Evolutionary conservation across 2,113 vertebrate genomes (phyloP), one percentile per base, ranked within the genome.

Genomic region (Acanthisitta chloris): DNA sequence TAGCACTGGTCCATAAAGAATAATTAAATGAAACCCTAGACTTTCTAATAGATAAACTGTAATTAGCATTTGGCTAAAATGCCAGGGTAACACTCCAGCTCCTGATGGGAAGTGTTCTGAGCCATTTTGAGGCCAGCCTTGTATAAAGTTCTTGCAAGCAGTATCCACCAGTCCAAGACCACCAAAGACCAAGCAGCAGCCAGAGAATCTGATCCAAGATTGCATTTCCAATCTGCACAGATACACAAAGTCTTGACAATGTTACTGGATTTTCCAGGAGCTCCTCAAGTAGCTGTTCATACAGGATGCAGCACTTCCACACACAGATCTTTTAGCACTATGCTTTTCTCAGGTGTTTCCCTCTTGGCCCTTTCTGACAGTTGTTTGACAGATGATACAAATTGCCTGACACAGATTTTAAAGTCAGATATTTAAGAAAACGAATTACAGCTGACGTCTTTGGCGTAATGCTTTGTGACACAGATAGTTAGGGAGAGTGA

Each of bases 361-460:
- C 92, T 96, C 94, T 96, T 88, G 79, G 95, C 92, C 81, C 82
- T 95, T 89, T 92, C 90, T 95, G 87, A 94, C 91, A 92, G 93
- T 52, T 88, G 81, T 67, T 88, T 96, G 97, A 97, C 96, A 96
- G 95, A 88, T 92, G 82, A 92, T 88, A 89, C 52, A 90, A 96
- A 93, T 87, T 83, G 92, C 91, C 92, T 90, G 95, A 92, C 91
- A 93, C 70, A 91, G 91, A 90, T 96, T 96, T 95, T 92, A 62
- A 90, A 96, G 91, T 84, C 88, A 86, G 92, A 96, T 96, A 96
- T 93, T 96, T 96, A 93, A 95, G 95, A 95, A 95, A 96, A 94
- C 38, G 15, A 95, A 95, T 96, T 95, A 94, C 79, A 92, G 82
- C 69, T 79, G 94, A 95, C 10, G 23, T 86, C 65, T 96, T 95